phyloP scores from a whole-genome alignment of 1,140 invertebrate species.

The Sesamia nonagrioides region DNA sequence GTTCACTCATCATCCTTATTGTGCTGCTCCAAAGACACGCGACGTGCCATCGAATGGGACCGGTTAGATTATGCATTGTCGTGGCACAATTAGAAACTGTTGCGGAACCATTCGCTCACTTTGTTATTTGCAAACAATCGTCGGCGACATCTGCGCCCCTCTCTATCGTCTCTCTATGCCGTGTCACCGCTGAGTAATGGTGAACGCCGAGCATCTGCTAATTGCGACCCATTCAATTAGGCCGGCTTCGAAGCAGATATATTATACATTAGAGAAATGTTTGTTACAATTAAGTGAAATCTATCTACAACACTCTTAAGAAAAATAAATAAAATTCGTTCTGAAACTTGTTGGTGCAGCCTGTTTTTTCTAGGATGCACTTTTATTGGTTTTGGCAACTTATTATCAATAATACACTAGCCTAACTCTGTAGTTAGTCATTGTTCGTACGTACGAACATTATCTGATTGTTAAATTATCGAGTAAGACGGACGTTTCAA shows the following conservation, averaged over 20 bases:
- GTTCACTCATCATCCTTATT: conserved; percentile 56
- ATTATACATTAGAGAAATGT: conserved; percentile 29
- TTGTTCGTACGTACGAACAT: too few relatives aligned
- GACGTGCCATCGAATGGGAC: conserved; percentile 78
- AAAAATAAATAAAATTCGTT: background rate
- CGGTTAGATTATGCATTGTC: conserved; percentile 86
- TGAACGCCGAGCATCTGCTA: conserved; percentile 66
- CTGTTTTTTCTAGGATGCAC: background rate
- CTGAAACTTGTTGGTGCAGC: background rate
- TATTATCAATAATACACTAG: too few relatives aligned
- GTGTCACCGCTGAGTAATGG: conserved; percentile 53
- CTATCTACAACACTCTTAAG: background rate
- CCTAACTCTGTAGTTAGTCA: too few relatives aligned
- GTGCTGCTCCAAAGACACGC: conserved; percentile 54
- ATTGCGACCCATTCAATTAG: conserved; percentile 64
- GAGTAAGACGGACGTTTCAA: background rate
- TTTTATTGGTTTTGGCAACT: too few relatives aligned
- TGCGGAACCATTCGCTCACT: conserved; percentile 70
- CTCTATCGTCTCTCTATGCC: conserved; percentile 39
- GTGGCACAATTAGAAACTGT: conserved; percentile 85
- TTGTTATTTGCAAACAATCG: conserved; percentile 83
- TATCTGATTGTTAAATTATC: background rate
- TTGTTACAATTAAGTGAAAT: conserved; percentile 20
- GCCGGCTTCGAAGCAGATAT: conserved; percentile 20
- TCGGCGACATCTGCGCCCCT: conserved; percentile 73